Percentiles rank a stretch among this genome's conserved stretches.
Conservation (phyloP, 2,797 vertebrate species). For the Anabas testudineus region DNA sequence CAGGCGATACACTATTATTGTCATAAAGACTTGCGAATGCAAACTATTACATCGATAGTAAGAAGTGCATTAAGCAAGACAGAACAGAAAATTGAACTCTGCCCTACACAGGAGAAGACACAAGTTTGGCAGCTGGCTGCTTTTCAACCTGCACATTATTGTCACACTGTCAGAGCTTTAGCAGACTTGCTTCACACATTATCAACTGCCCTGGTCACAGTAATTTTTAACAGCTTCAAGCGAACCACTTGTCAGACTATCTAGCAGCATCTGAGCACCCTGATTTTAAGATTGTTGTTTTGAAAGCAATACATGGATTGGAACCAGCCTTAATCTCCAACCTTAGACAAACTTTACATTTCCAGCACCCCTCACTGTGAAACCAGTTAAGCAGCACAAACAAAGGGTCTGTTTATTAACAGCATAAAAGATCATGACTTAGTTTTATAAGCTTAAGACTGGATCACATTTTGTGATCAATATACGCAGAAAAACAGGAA, state of each 20-base stretch:
- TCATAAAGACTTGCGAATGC: conserved; percentile 50
- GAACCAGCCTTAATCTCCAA: conserved; percentile 7
- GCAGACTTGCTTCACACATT: conserved; percentile 23
- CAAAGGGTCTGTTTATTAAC: too few species aligned
- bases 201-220: conserved; percentile 13
- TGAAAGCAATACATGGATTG: conserved; percentile 5
- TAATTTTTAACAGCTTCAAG: conserved; percentile 24
- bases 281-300: conserved; percentile 12
- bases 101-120: conserved; percentile 26
- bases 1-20: conserved; percentile 52
- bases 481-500: too few species aligned
- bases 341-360: not conserved
- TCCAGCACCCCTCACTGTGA: too few species aligned
- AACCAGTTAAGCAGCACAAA: too few species aligned
- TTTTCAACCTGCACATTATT: conserved; percentile 44
- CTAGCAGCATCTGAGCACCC: not conserved
- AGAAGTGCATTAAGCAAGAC: conserved; percentile 49
- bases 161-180: conserved; percentile 36
- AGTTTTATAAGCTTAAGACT: too few species aligned
- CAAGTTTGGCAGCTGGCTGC: conserved; percentile 38
- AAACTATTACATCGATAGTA: conserved; percentile 51
- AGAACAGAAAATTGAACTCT: conserved; percentile 42
- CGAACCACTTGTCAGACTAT: not conserved
- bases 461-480: too few species aligned
- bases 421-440: too few species aligned